These are phyloP conservation scores for Smithornis capensis DNA, from an alignment of 2,113 vertebrate genomes.

Conservation along the genomic window DNA sequence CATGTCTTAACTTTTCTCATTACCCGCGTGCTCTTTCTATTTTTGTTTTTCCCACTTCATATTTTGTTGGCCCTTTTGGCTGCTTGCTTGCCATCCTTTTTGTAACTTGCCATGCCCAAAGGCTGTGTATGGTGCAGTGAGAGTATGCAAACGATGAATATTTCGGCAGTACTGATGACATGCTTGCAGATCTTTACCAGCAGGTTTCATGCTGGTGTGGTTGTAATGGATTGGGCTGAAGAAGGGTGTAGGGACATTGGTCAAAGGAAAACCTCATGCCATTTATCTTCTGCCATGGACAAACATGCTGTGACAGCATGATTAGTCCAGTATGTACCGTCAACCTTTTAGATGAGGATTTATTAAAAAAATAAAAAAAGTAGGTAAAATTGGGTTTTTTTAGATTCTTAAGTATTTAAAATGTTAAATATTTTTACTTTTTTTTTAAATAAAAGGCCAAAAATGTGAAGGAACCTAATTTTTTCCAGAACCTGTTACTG, in stretches of 20 bases:
- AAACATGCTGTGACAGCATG: background rate
- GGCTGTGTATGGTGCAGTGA: background rate
- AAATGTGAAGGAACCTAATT: background rate
- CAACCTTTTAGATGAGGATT: background rate
- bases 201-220: background rate
- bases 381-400: fast-evolving
- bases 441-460: background rate
- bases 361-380: background rate
- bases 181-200: background rate
- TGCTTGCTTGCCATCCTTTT: background rate
- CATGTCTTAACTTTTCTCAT: background rate
- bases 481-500: background rate
- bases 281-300: background rate
- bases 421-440: background rate
- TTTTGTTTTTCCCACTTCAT: background rate
- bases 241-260: fast-evolving
- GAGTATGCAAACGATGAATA: fast-evolving
- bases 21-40: background rate
- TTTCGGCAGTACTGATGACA: background rate
- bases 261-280: background rate
- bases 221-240: background rate
- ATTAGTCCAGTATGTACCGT: background rate
- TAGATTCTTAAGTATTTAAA: background rate
- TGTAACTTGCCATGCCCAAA: background rate
- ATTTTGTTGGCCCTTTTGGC: background rate